phyloP scores from a whole-genome alignment of 2,113 vertebrate genomes.

The Myrmecophaga tridactyla region DNA sequence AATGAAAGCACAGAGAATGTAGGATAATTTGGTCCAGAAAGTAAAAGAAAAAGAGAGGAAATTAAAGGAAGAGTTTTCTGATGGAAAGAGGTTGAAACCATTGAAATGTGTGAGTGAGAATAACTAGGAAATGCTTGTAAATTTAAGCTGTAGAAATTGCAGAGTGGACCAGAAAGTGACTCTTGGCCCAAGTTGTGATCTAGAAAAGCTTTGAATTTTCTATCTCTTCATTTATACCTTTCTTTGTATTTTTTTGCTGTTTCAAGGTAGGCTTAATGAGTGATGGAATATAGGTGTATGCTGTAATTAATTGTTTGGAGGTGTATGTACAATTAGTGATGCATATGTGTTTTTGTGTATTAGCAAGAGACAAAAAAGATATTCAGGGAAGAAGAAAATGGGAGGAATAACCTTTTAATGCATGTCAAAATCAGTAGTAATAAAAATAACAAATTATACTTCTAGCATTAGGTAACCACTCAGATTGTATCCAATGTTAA shows the following conservation, averaged over 20 bases:
- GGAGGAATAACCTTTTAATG: background rate
- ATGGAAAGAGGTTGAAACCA: background rate
- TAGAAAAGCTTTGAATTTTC: background rate
- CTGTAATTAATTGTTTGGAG: background rate
- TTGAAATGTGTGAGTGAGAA: background rate
- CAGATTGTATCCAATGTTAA: background rate
- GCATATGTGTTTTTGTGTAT: background rate
- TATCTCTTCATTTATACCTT: background rate
- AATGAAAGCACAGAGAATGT: background rate
- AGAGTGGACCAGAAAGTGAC: background rate
- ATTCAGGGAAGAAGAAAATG: background rate
- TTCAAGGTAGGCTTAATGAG: background rate
- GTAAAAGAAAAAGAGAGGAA: background rate
- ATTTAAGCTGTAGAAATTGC: background rate
- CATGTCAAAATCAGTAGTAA: background rate
- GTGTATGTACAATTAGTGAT: background rate
- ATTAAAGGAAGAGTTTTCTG: background rate
- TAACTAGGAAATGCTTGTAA: background rate
- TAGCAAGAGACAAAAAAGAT: background rate
- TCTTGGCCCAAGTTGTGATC: background rate
- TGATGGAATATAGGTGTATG: background rate
- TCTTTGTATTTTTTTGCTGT: background rate
- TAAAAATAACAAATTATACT: background rate
- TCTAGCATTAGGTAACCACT: background rate
- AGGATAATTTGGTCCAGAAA: background rate